Base-by-base conservation (phyloP, 2,113 vertebrate genomes). In the Dicaeum eximium region DNA sequence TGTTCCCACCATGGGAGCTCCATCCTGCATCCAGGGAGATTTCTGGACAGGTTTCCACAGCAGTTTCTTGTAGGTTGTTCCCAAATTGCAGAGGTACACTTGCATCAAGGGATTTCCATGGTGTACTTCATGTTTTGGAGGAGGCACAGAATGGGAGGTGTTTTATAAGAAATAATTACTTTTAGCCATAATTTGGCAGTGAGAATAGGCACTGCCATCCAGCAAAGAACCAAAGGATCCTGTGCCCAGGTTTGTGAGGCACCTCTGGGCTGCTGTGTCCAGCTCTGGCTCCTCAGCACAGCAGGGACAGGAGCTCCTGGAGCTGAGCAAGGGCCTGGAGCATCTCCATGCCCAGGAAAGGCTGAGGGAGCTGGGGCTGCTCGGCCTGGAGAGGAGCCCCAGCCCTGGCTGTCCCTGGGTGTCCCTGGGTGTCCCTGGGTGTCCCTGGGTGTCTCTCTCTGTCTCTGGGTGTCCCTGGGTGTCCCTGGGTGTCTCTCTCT, bases 391-490 rank as follows among this genome's bases (percentile, higher is more conserved):
- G 35, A 86, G 37, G 31, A 24, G 33, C 28, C 37, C 21, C 30
- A 18, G 22, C 14, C 15, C 15, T 25, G 66, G 4, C 0, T 25
- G 17, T 20, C 11, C 6, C 20, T 15, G 66, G 3, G 2, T 51
- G 48, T 31, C 37, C 37, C 30, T 42, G 70, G 2, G 2, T n/a
- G 28, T 27, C 24, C 7, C 37, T 12, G 19, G 0, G 4, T 44
- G 17, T 20, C 11, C 6, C 20, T 15, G 66, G 3, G 2, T 51
- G 48, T 31, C 37, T 30, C 30, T 42, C 53, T 2, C 1, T n/a
- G 28, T 27, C 24, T 6, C 37, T 12, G 19, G 0, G 4, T 44
- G n/a, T n/a, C 14, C 15, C 15, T 25, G 66, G 4, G 0, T 25
- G 17, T 20, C 11, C 6, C 20, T 15, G 66, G 3, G 2, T 51